Evolutionary conservation across 2,888 invertebrate species (phyloP), one percentile per base, ranked within the genome.

Genomic region (Venustoraphidia nigricollis): DNA sequence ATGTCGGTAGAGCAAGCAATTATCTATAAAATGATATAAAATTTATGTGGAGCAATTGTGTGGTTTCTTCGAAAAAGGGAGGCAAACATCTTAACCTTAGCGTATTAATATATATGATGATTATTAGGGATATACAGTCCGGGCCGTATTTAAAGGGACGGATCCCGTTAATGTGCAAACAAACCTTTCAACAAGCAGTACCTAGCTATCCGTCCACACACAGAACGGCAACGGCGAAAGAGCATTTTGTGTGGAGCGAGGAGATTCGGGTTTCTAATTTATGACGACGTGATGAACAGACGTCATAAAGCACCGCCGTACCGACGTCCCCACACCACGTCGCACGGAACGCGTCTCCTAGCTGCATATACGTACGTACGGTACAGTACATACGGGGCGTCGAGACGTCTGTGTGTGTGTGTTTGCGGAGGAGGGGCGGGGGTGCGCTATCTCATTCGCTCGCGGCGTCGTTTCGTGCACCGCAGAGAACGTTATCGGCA

Each of bases 221-320:
- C 13, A 45, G 46, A 10, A 38, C 35, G 38, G 39, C 35, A 36
- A 9, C 13, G 47, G 10, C 39, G 46, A 34, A 48, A 27, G 27
- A 27, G 27, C 27, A 27, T 27, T 27, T 27, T 27, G 27, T 27
- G 27, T 27, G 27, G 27, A 27, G 27, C 27, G 27, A 44, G 9
- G 46, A 34, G 46, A 49, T 42, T 52, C 53, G 48, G 48, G 53
- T 54, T 54, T 53, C 56, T 56, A 56, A 57, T 57, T 57, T 58
- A 57, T 56, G 57, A 56, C 52, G 53, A 54, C 56, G 56, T 58
- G 59, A 60, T 60, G 59, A 59, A 58, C 56, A 59, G 60, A 58
- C 56, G 59, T 58, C 59, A 59, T 60, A 59, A 60, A 60, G 55
- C 55, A 54, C 53, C 49, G 41, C 42, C 49, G 46, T 46, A 49